A percentile compares a stretch with the other conserved stretches of the same genome.
Conservation (phyloP, 2,888 invertebrate genomes). For the Athetis lepigone region DNA sequence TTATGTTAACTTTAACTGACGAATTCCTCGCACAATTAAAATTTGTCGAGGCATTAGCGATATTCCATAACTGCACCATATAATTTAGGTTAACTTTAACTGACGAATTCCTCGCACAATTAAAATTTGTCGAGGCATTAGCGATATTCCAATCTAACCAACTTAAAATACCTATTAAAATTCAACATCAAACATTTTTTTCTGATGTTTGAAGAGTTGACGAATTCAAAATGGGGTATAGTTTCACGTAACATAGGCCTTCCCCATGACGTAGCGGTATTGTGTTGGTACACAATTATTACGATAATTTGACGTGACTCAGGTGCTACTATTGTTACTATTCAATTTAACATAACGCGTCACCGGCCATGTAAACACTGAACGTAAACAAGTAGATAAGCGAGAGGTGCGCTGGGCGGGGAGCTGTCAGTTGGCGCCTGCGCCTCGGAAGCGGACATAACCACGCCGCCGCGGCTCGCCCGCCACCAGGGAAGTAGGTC, state of each 20-base stretch:
- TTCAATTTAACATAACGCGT: conserved; percentile 75
- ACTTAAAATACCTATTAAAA: too few species aligned
- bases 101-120: too few species aligned
- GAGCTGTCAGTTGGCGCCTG: conserved; percentile 83
- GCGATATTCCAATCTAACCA: too few species aligned
- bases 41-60: too few species aligned
- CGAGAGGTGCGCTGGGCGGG: conserved; percentile 69
- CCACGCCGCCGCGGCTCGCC: conserved; percentile 73
- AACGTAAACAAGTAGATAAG: conserved; percentile 79
- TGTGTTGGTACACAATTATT: conserved; percentile 9
- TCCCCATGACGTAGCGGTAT: conserved; percentile 37
- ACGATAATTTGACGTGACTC: conserved; percentile 54
- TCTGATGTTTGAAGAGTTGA: not conserved
- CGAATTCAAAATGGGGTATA: not conserved
- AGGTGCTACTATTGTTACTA: conserved; percentile 44
- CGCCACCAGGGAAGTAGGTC: conserved; percentile 30
- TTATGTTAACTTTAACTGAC: too few species aligned
- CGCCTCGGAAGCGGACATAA: conserved; percentile 75
- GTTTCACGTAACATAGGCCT: conserved; percentile 20
- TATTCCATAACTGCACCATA: too few species aligned
- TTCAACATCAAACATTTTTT: not conserved
- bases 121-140: too few species aligned
- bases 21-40: too few species aligned
- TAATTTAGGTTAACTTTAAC: too few species aligned
- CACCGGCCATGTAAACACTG: conserved; percentile 78